Evolutionary conservation across 2,888 invertebrate species (phyloP), one percentile per base, ranked within the genome.

Genomic region (Archips crataeganus): DNA sequence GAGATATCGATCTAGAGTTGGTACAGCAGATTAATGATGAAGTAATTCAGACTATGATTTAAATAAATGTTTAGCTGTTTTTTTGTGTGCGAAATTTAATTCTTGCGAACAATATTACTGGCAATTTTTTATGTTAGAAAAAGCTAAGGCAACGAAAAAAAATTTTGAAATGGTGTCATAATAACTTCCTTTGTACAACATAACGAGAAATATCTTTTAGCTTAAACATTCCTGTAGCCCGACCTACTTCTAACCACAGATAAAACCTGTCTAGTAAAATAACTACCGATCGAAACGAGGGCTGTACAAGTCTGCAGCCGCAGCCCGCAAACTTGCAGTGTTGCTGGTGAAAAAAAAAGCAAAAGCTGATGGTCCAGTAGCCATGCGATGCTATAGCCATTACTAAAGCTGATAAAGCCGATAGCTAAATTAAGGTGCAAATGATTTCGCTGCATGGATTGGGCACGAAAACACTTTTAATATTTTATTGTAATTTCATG

Each of bases 311-410:
- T 42, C 13, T n/a, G 54, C 15, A 71, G 79, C 86, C 85, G 78
- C 84, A 85, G 81, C 81, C 79, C 75, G 78, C 54, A 54, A 54
- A 54, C n/a, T 49, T 75, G 75, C 79, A 78, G 80, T 82, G 82
- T 80, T 85, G 80, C 81, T 68, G 76, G 70, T 66, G 77, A 77
- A 84, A 87, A 87, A 87, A 87, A 85, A 82, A 49, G 60, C 32
- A 64, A 32, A 64, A 45, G 70, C 54, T 0, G 5, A 51, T 45
- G 15, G 45, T 62, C 32, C 74, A 74, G 34, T 47, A 51, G 42
- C 2, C 34, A 11, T 15, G 61, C 57, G 32, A 42, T 47, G 63
- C 63, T 49, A 64, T 64, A 59, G 3, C 10, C 1, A 10, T 11
- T 57, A 4, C 0, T 57, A 57, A 32, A 11, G 57, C 51, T 23